Conservation (phyloP, 2,888 invertebrate species). For the Apamea anceps region DNA sequence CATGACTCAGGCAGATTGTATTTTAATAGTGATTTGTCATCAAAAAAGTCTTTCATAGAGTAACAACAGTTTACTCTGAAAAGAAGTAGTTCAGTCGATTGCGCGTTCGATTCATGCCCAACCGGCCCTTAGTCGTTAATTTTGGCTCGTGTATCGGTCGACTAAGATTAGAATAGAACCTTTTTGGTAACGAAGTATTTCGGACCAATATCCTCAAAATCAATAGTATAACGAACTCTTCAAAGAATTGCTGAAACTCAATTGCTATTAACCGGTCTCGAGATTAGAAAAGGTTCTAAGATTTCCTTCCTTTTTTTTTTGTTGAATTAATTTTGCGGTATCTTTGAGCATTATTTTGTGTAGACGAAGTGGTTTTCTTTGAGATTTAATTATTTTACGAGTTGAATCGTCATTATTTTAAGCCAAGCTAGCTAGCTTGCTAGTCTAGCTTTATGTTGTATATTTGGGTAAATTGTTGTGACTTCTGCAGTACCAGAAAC, state of each 20-base stretch:
- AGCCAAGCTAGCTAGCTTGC: no score
- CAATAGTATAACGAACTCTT: constrained; percentile 56
- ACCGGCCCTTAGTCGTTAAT: not conserved
- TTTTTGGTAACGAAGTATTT: constrained; percentile 45
- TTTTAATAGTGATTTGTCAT: no score
- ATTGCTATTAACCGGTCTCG: constrained; percentile 31
- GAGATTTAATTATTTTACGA: not conserved
- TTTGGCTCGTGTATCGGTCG: not conserved
- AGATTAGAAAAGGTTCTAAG: constrained; percentile 24
- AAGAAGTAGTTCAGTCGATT: no score
- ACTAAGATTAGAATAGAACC: constrained; percentile 27
- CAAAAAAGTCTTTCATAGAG: no score
- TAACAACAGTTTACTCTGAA: no score
- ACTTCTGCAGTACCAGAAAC: not conserved
- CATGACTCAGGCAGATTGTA: no score
- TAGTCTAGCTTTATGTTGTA: no score
- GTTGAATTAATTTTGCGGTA: constrained; percentile 5
- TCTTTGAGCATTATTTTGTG: not conserved
- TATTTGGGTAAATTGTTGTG: not conserved
- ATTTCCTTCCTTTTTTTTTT: not conserved
- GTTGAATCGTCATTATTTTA: not conserved
- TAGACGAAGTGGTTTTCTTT: not conserved
- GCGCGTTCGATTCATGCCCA: no score
- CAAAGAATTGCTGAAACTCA: constrained; percentile 32
- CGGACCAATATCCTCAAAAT: constrained; percentile 37